Percentiles rank a stretch among this genome's conserved stretches.
Conservation (phyloP, 2,888 invertebrate species). For the Rhagonycha lutea region DNA sequence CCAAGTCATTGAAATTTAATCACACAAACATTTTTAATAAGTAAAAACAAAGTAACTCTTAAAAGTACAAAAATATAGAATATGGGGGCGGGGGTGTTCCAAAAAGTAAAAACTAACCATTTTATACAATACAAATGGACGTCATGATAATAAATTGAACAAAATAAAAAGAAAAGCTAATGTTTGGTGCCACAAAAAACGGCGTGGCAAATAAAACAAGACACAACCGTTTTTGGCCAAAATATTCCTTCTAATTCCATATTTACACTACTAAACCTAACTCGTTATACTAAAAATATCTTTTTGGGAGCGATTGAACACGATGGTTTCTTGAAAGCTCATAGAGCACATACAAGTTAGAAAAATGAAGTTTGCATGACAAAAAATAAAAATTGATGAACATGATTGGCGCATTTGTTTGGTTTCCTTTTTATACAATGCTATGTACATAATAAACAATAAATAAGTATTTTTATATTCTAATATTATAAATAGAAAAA, state of each 20-base stretch:
- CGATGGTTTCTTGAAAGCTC: not conserved
- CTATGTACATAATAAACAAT: not conserved
- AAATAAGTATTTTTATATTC: not conserved
- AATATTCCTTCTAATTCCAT: not conserved
- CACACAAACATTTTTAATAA: slow-evolving; percentile 7
- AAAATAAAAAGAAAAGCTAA: not conserved
- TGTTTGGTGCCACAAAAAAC: not conserved
- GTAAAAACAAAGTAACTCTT: slow-evolving; percentile 4
- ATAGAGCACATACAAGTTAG: not conserved
- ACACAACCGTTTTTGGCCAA: not conserved
- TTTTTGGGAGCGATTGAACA: not conserved
- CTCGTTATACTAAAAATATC: not conserved
- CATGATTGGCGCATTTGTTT: not conserved
- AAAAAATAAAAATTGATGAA: not conserved
- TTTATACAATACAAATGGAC: not conserved
- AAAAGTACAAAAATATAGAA: not conserved
- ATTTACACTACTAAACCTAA: not conserved
- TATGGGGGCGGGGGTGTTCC: not conserved
- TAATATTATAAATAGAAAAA: slow-evolving; percentile 11
- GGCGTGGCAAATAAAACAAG: not conserved
- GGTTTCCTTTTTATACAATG: not conserved
- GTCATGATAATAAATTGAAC: not conserved
- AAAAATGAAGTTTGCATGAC: not conserved
- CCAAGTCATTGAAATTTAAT: not conserved
- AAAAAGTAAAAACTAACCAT: not conserved